Percentiles rank a stretch among this genome's conserved stretches.
These are phyloP conservation scores for Eciton burchellii DNA, from an alignment of 1,140 invertebrate genomes.

Conservation along the genomic window DNA sequence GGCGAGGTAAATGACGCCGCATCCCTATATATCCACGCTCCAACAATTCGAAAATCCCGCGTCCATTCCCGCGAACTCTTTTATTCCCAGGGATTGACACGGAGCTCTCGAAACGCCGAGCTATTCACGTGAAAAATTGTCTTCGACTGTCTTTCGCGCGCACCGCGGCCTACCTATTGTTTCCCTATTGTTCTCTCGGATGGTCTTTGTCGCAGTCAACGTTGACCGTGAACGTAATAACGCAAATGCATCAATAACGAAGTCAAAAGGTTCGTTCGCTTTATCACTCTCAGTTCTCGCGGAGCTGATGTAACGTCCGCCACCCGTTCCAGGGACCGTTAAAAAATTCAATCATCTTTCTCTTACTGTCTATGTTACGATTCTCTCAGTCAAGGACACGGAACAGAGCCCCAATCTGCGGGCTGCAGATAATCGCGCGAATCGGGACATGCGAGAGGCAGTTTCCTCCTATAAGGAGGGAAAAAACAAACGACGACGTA, in stretches of 20 bases:
- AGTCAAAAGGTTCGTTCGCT: slow-evolving; percentile 2
- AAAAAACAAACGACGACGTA: too few relatives aligned
- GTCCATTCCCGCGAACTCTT: slow-evolving; percentile 59
- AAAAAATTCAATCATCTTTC: too few relatives aligned
- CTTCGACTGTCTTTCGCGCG: slow-evolving; percentile 51
- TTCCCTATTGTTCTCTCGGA: slow-evolving; percentile 1
- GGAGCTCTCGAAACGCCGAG: slow-evolving; percentile 52
- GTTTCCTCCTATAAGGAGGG: too few relatives aligned
- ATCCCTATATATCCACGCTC: slow-evolving; percentile 33
- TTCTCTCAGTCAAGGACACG: too few relatives aligned
- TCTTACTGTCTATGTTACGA: too few relatives aligned
- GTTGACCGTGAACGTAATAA: background rate
- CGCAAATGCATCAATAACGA: too few relatives aligned
- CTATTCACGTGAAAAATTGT: slow-evolving; percentile 70
- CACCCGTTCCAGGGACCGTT: too few relatives aligned
- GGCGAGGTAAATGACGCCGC: slow-evolving; percentile 51
- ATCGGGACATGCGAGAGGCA: too few relatives aligned
- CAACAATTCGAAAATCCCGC: slow-evolving; percentile 58
- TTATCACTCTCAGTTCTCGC: too few relatives aligned
- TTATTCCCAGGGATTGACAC: slow-evolving; percentile 57
- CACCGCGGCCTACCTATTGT: slow-evolving; percentile 2
- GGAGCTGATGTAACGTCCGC: too few relatives aligned
- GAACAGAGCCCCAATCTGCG: too few relatives aligned
- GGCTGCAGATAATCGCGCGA: too few relatives aligned
- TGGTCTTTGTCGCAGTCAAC: slow-evolving; percentile 11